Percentiles rank a stretch among this genome's conserved stretches.
phyloP scores from a whole-genome alignment of 1,140 invertebrate genomes.

The Orussus abietinus region DNA sequence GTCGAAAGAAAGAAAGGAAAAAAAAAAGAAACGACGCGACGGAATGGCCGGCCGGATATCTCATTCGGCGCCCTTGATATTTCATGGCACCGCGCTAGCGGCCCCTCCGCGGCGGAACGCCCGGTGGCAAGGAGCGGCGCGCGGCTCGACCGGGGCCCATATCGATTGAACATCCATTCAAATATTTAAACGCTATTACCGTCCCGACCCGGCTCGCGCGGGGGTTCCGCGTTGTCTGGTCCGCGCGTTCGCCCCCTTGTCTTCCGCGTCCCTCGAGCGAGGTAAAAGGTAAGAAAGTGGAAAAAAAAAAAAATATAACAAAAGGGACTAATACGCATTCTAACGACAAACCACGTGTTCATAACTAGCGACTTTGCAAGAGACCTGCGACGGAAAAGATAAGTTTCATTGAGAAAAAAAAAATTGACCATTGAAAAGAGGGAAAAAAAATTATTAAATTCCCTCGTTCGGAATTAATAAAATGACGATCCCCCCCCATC shows the following conservation, averaged over 20 bases:
- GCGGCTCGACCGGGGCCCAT: conserved; percentile 21
- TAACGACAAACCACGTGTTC: too few species aligned
- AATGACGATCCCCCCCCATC: too few species aligned
- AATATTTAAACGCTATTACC: conserved; percentile 47
- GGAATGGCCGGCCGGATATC: too few species aligned
- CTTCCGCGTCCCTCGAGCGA: not conserved
- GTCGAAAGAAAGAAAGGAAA: conserved; percentile 8
- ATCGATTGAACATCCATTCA: conserved; percentile 48
- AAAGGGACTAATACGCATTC: too few species aligned
- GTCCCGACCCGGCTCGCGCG: conserved; percentile 1
- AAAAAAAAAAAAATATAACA: too few species aligned
- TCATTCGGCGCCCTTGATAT: conserved; percentile 42
- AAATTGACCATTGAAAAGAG: too few species aligned
- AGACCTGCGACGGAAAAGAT: too few species aligned
- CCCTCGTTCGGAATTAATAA: too few species aligned
- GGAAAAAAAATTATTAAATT: too few species aligned
- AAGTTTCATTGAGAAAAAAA: too few species aligned
- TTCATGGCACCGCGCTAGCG: conserved; percentile 32
- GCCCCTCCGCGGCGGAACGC: not conserved
- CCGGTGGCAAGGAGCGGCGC: conserved; percentile 13
- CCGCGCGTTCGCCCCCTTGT: not conserved
- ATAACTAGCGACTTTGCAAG: too few species aligned
- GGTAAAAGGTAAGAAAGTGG: too few species aligned
- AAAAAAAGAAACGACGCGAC: not conserved
- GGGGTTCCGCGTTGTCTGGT: not conserved